phyloP scores from a whole-genome alignment of 2,797 vertebrate species.

The Cossypha dichroa region DNA sequence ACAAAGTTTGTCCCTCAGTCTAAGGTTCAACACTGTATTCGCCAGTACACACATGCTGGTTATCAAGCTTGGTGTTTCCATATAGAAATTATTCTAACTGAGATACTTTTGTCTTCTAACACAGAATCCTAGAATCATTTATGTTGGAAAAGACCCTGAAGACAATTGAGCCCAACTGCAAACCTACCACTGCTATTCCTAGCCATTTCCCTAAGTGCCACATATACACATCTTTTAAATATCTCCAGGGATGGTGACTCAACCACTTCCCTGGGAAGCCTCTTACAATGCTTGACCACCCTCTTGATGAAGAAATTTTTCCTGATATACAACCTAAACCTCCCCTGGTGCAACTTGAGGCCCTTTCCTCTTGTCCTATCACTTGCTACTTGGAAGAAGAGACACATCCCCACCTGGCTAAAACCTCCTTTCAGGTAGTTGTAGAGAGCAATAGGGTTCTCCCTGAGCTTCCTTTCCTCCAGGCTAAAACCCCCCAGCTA shows the following conservation, averaged over 20 bases:
- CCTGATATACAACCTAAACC: not conserved
- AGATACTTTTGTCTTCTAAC: not conserved
- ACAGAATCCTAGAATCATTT: not conserved
- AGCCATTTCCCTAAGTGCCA: not conserved
- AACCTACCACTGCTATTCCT: not conserved
- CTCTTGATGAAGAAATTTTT: not conserved
- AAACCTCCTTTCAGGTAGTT: not conserved
- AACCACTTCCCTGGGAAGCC: not conserved
- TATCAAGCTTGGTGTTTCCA: not conserved
- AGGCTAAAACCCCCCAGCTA: rapidly evolving
- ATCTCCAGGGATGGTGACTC: not conserved
- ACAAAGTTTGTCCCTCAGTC: not conserved
- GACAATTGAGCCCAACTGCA: rapidly evolving
- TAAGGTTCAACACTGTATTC: not conserved
- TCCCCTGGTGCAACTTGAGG: not conserved
- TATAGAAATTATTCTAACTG: not conserved
- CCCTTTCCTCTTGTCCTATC: not conserved
- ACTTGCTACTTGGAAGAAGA: not conserved
- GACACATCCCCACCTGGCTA: rapidly evolving
- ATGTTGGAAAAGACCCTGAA: not conserved
- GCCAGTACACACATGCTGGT: not conserved
- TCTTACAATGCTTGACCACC: not conserved
- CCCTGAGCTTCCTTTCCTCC: not conserved
- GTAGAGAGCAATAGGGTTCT: rapidly evolving
- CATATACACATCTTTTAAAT: not conserved